Base-by-base conservation (phyloP, 92 coral and sea anemone species). In the Metridium senile region DNA sequence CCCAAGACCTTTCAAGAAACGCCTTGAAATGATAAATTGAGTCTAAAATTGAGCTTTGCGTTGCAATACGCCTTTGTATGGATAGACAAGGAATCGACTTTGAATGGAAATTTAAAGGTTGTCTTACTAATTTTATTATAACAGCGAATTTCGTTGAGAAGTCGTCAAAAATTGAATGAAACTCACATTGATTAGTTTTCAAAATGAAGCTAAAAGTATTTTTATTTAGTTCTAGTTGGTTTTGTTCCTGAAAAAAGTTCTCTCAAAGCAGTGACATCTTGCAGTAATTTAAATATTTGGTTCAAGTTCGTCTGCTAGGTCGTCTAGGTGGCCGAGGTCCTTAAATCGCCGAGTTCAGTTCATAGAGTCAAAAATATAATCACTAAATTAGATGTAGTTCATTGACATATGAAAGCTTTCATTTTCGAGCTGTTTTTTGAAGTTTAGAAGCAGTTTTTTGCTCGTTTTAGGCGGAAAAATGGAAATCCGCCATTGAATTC, bases 261-360 rank as follows among this genome's bases (percentile, higher is more conserved):
- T n/a, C n/a, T n/a, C n/a, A n/a, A n/a, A n/a, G n/a, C n/a, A n/a
- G n/a, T n/a, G n/a, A 54, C 58, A 39, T 25, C 23, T 32, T 71
- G 58, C n/a, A 17, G 3, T 65, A n/a, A 21, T 65, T 11, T 1
- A 65, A 33, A 59, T 59, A 26, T 59, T 29, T 31, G 33, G 19
- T 11, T 32, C 70, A 59, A 22, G 66, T 59, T 59, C n/a, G 69
- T 28, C 31, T 11, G 25, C n/a, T 63, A 63, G 69, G 69, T 63
- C 69, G 69, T 54, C 29, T 63, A 29, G 69, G 69, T 63, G 69
- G 32, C 29, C 69, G 45, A 20, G 69, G 69, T 63, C 69, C 45
- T 63, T 63, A 63, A 63, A 6, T 0, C 59, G 39, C 69, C 31
- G 16, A 26, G 33, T 28, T 63, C 31, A 28, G 69, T 63, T 63